phyloP scores from a whole-genome alignment of 1,140 invertebrate genomes.

The Heterodera schachtii region DNA sequence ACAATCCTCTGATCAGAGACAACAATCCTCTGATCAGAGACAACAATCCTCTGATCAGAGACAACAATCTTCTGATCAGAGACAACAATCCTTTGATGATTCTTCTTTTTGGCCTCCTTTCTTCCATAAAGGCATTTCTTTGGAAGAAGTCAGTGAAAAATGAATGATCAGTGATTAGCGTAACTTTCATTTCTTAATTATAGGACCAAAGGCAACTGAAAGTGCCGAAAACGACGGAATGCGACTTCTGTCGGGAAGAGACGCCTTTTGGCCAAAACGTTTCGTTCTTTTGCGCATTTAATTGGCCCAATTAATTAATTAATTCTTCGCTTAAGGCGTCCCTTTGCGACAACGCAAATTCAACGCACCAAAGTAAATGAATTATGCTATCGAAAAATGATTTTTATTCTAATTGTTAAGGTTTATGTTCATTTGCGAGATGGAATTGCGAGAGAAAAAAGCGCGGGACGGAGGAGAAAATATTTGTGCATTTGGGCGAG shows the following conservation, averaged over 20 bases:
- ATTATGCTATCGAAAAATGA: not conserved
- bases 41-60: not conserved
- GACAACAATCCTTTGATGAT: too few relatives aligned
- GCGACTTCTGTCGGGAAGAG: conserved; percentile 10
- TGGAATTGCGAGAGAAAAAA: conserved; percentile 46
- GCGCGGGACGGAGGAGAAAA: conserved; percentile 36
- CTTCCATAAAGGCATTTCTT: too few relatives aligned
- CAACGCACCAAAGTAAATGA: conserved; percentile 32
- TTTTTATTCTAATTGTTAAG: conserved; percentile 21
- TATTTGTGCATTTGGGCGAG: conserved; percentile 49
- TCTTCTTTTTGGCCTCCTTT: too few relatives aligned
- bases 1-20: too few relatives aligned
- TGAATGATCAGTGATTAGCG: too few relatives aligned
- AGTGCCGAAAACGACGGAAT: not conserved
- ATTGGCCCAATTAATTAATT: not conserved
- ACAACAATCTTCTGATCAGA: too few relatives aligned
- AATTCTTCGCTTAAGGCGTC: conserved; percentile 18
- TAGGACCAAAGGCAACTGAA: conserved; percentile 5
- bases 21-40: too few relatives aligned
- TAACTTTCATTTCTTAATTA: too few relatives aligned
- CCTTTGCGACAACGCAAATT: conserved; percentile 40
- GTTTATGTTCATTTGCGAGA: conserved; percentile 46
- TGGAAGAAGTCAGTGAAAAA: too few relatives aligned
- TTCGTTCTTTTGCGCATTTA: not conserved
- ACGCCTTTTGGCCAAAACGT: conserved; percentile 28